Evolutionary conservation across 2,888 invertebrate genomes (phyloP).

Genomic region (Scaptomyza parva): DNA sequence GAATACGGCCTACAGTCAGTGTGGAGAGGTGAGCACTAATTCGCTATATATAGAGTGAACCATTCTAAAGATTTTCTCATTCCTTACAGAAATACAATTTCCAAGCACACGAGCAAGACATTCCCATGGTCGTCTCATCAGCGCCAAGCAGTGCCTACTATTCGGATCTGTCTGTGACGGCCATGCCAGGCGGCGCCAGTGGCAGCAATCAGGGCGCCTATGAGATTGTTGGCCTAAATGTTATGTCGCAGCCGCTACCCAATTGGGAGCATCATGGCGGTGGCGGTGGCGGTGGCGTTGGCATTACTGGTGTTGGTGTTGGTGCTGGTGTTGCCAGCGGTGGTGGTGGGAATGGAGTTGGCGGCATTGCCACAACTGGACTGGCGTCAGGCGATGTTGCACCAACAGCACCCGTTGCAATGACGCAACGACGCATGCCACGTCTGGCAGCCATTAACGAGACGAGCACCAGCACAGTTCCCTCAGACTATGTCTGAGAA

Average conservation of each 20-base stretch:
- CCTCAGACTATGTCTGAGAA: conserved; percentile 87
- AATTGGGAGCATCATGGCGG: conserved; percentile 83
- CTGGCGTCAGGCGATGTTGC: conserved; percentile 48
- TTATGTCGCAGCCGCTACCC: conserved; percentile 85
- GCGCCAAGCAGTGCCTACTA: conserved; percentile 92
- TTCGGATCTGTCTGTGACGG: conserved; percentile 88
- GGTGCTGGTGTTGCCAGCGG: conserved; percentile 25
- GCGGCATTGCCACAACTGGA: conserved; percentile 43
- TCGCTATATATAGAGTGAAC: too few species aligned
- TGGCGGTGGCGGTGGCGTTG: conserved; percentile 70
- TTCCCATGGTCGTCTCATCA: conserved; percentile 86
- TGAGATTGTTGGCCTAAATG: conserved; percentile 87
- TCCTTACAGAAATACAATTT: conserved; percentile 83
- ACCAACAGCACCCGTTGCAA: conserved; percentile 49
- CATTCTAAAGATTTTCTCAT: neutral
- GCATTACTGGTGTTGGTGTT: neutral
- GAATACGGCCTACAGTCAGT: conserved; percentile 88
- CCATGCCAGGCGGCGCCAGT: conserved; percentile 83
- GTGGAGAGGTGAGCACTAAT: conserved; percentile 85
- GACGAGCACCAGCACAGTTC: conserved; percentile 86
- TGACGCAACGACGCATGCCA: conserved; percentile 83
- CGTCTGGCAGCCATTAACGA: conserved; percentile 87
- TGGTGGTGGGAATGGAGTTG: conserved; percentile 46
- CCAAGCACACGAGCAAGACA: conserved; percentile 85
- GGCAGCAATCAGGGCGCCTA: conserved; percentile 86